Base-by-base conservation (phyloP, 2,113 vertebrate species). In the Oncorhynchus keta region DNA sequence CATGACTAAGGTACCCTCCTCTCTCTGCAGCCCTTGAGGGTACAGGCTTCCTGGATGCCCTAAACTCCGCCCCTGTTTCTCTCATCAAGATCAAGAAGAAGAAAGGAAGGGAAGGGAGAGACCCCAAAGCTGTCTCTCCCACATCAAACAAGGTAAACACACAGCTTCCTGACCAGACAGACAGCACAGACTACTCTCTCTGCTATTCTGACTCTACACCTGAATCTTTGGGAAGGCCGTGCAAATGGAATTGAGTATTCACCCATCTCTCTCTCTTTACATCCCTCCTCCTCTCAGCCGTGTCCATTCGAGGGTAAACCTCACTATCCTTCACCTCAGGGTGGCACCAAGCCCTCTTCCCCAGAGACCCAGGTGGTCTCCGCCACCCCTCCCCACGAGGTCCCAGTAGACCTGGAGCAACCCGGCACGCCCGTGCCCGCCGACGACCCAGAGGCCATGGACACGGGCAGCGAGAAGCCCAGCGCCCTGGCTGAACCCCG, bases 1-100 rank as follows among this genome's bases (percentile, higher is more conserved):
- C 14, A 8, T 71, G 2, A 28, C 72, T 68, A 26, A n/a, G 24
- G 39, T 20, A 81, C 12, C 70, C 22, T 4, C n/a, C 57, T 30
- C 4, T 45, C 20, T 70, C 48, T 67, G 1, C 85, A 98, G 97
- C 97, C 0, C 98, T 98, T 94, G 97, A 99, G 79, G 95, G 94
- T 9, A 93, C 96, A 1, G 97, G 95, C 11, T 99, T 99, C 87
- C 87, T 98, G 28, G 97, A 98, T 12, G 97, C 97, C 2, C 94
- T 99, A 64, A 99, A 99, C 83, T 99, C 97, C 0, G 97, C 97
- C 3, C 97, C 97, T 1, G 92, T 98, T n/a, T 95, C 96, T 0
- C 96, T 96, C 24, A 95, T 97, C 84, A 99, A 98, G 86, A 98
- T 98, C 84, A 99, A 98, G 82, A 99, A 99, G 90, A 99, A 99